These are phyloP conservation scores for Tachuris rubrigastra DNA, from an alignment of 2,113 vertebrate genomes.

Conservation along the genomic window DNA sequence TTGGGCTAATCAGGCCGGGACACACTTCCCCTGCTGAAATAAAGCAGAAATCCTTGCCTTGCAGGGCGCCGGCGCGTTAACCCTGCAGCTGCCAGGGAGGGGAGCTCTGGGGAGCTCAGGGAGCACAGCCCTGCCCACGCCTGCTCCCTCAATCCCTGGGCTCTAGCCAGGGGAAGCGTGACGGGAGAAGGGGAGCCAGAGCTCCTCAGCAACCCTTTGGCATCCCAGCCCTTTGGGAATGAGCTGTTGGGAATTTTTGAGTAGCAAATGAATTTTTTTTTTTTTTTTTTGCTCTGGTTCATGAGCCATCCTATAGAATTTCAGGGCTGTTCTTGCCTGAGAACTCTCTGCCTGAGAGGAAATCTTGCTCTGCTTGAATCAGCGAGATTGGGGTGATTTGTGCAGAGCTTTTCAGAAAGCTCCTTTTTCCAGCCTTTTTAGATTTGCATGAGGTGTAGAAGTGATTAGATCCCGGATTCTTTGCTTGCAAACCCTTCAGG, in stretches of 20 bases:
- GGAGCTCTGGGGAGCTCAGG: background rate
- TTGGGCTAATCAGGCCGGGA: constrained; percentile 93
- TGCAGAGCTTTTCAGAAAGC: background rate
- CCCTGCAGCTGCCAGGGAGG: constrained; percentile 68
- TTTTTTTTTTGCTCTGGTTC: background rate
- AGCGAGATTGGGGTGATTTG: background rate
- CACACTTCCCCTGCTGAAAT: constrained; percentile 97
- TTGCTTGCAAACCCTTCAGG: background rate
- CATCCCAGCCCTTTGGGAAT: background rate
- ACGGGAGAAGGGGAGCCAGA: background rate
- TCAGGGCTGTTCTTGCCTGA: constrained; percentile 13
- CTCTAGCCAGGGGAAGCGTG: background rate
- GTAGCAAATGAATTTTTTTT: constrained; percentile 7
- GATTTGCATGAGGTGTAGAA: background rate
- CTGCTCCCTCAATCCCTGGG: background rate
- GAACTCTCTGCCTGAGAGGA: constrained; percentile 35
- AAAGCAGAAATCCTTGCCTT: constrained; percentile 80
- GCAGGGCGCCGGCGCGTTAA: constrained; percentile 66
- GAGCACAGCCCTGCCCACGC: background rate
- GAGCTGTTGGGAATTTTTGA: background rate
- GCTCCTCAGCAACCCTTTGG: background rate
- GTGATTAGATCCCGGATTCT: background rate
- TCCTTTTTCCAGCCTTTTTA: background rate
- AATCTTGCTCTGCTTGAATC: constrained; percentile 40
- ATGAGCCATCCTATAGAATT: constrained; percentile 33